Evolutionary conservation across 2,888 invertebrate species (phyloP), one percentile per base, ranked within the genome.

Genomic region (Nomada lathburiana): DNA sequence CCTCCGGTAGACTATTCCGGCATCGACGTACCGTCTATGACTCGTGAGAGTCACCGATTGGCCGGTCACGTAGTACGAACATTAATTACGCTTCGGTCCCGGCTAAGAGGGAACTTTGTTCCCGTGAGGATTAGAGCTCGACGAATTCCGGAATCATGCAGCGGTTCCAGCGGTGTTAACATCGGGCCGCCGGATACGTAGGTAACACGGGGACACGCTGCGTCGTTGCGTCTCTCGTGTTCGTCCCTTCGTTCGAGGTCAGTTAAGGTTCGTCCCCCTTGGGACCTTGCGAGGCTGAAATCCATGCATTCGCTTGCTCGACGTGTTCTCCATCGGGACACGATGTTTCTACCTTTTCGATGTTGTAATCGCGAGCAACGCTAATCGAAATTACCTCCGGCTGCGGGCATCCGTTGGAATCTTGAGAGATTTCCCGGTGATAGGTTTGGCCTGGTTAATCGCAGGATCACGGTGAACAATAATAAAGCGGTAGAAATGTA

Each of bases 71-170:
- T 88, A 84, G 63, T 70, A 82, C 85, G 85, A 81, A 85, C 87
- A 86, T 88, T 88, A 88, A 88, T 88, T 88, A 88, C 88, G 88
- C 79, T 82, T 83, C 87, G 88, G 87, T 74, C 77, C 47, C 59
- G 85, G 73, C 88, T 88, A 87, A 88, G 88, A 87, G 88, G 73
- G 83, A 88, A 85, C 83, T 85, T 83, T 78, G 85, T 88, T 78
- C 88, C 79, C 36, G 76, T 36, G 42, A 82, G 87, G 87, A 88
- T 88, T 87, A 88, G 82, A 84, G 70, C 76, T 69, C 10, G 73
- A 76, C 81, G 85, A 79, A 87, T 87, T 88, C 86, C 73, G 72
- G 86, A 86, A 86, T 85, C 86, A 82, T 85, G 86, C 86, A 68
- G 80, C 79, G 75, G 80, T 70, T 81, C 68, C 75, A 70, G 55